These are phyloP conservation scores for Prinia subflava DNA, from an alignment of 2,113 vertebrate genomes.

Conservation along the genomic window DNA sequence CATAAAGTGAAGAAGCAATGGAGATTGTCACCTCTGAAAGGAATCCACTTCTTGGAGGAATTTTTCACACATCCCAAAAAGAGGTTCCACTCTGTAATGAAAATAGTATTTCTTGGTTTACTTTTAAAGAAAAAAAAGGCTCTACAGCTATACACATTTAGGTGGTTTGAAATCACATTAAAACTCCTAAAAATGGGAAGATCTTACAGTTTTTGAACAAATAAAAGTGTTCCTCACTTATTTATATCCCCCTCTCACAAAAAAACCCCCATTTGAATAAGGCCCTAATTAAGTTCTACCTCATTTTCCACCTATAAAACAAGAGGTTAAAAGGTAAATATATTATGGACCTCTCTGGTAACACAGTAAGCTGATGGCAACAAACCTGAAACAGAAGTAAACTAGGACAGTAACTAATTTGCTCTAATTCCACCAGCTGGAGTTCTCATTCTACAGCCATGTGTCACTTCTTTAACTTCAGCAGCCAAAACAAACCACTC, in stretches of 20 bases:
- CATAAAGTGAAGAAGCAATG: neutral
- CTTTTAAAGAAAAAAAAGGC: neutral
- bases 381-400: neutral
- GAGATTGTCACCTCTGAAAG: conserved; percentile 86
- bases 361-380: neutral
- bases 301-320: neutral
- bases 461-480: neutral
- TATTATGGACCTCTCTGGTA: neutral
- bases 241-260: neutral
- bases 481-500: neutral
- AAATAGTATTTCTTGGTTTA: neutral
- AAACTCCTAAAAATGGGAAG: neutral
- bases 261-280: rapidly evolving
- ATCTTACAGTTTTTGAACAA: neutral
- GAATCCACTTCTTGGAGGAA: conserved; percentile 92
- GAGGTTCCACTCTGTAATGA: conserved; percentile 81
- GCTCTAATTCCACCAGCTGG: neutral
- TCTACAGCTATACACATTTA: neutral
- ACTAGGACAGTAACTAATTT: neutral
- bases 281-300: neutral
- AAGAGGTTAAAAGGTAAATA: neutral
- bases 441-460: neutral
- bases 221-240: neutral
- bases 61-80: conserved; percentile 88
- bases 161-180: neutral